Evolutionary conservation across 2,797 vertebrate species (phyloP).

Genomic region (Poeciliopsis turneri): DNA sequence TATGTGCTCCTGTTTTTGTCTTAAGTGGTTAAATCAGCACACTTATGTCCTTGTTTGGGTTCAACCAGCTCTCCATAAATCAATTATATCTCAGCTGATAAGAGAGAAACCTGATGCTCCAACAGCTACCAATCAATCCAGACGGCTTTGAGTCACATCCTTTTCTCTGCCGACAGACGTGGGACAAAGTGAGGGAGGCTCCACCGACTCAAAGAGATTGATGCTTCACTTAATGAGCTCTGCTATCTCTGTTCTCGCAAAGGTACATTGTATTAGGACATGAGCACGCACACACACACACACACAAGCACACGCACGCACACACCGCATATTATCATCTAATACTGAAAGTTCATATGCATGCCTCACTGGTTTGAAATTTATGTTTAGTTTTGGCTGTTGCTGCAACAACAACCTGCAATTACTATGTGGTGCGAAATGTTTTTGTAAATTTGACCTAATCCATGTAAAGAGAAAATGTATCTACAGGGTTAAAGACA

Average conservation of each 20-base stretch:
- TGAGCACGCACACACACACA: background rate
- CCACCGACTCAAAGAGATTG: constrained; percentile 56
- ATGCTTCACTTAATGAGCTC: constrained; percentile 49
- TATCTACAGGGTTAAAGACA: background rate
- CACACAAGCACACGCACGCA: background rate
- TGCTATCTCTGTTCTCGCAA: constrained; percentile 17
- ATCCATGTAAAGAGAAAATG: background rate
- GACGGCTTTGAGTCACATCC: constrained; percentile 45
- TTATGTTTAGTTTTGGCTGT: background rate
- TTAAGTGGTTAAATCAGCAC: constrained; percentile 70
- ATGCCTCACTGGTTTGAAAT: background rate
- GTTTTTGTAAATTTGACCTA: background rate
- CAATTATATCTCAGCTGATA: constrained; percentile 77
- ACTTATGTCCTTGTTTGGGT: constrained; percentile 63
- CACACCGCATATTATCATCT: background rate
- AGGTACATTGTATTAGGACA: constrained; percentile 30
- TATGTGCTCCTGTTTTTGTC: constrained; percentile 52
- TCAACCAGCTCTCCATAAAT: constrained; percentile 73
- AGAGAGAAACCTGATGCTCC: constrained; percentile 63
- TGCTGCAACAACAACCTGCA: background rate
- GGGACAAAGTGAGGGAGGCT: constrained; percentile 58
- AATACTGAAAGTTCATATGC: background rate
- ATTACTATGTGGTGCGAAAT: background rate
- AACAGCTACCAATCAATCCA: constrained; percentile 62
- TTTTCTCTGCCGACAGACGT: constrained; percentile 56